phyloP scores from a whole-genome alignment of 2,888 invertebrate genomes.

The Tetranychus truncatus region DNA sequence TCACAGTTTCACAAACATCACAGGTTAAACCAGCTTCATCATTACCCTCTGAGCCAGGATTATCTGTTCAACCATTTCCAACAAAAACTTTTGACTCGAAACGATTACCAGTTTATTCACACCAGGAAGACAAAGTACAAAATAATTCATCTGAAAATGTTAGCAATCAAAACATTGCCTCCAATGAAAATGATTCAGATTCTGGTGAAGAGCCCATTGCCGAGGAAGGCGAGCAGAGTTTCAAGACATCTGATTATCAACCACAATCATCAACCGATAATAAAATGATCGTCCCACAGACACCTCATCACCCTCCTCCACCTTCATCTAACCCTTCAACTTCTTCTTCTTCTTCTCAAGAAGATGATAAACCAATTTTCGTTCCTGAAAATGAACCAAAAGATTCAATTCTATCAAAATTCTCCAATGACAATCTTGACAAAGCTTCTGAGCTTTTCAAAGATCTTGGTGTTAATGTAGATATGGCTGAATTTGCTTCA shows the following conservation, averaged over 20 bases:
- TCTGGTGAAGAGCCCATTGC: neutral
- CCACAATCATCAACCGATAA: neutral
- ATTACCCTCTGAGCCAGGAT: neutral
- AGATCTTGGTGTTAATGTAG: conserved; percentile 4
- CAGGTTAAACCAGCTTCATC: neutral
- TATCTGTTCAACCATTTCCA: neutral
- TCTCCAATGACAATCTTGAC: neutral
- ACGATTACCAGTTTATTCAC: neutral
- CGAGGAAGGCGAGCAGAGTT: neutral
- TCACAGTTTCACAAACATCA: neutral
- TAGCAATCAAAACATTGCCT: neutral
- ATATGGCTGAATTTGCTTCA: conserved; percentile 3
- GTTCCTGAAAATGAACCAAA: neutral
- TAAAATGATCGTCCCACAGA: neutral
- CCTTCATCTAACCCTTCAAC: neutral
- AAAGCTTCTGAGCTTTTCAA: neutral
- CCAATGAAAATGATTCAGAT: neutral
- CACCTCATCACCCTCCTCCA: neutral
- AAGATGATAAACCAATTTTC: neutral
- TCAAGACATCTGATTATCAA: neutral
- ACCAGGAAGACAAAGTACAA: neutral
- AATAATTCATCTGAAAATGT: neutral
- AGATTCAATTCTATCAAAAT: neutral
- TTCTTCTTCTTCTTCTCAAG: neutral
- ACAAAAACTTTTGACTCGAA: neutral